Percentiles rank a stretch among this genome's conserved stretches.
phyloP scores from a whole-genome alignment of 2,113 vertebrate genomes.

The Aplodontia rufa region DNA sequence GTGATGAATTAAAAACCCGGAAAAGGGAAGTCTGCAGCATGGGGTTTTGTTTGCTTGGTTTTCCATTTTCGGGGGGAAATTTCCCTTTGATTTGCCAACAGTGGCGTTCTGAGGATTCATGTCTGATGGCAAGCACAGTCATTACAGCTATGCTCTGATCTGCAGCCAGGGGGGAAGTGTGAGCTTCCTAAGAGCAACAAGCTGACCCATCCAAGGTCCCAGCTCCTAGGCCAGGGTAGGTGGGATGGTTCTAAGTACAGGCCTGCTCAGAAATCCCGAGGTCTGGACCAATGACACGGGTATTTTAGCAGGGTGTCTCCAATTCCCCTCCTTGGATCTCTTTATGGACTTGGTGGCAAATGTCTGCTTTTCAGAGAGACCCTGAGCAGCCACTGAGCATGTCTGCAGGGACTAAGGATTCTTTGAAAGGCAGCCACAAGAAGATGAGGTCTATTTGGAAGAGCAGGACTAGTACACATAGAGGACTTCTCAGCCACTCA shows the following conservation, averaged over 20 bases:
- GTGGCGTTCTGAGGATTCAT: background rate
- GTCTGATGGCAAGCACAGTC: background rate
- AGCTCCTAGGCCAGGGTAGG: background rate
- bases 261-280: background rate
- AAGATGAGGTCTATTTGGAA: background rate
- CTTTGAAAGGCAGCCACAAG: background rate
- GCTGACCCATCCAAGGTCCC: background rate
- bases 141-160: background rate
- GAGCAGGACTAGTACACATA: background rate
- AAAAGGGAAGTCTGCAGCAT: background rate
- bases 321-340: background rate
- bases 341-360: background rate
- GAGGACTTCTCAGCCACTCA: background rate
- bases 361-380: background rate
- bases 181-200: background rate
- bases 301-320: background rate
- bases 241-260: background rate
- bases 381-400: background rate
- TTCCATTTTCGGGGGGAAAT: background rate
- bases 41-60: background rate
- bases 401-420: background rate
- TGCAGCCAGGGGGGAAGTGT: background rate
- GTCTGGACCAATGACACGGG: background rate
- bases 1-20: too few species aligned
- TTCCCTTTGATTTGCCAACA: constrained; percentile 26